Evolutionary conservation across 2,113 vertebrate genomes (phyloP).

Genomic region (Macheiramphus alcinus): DNA sequence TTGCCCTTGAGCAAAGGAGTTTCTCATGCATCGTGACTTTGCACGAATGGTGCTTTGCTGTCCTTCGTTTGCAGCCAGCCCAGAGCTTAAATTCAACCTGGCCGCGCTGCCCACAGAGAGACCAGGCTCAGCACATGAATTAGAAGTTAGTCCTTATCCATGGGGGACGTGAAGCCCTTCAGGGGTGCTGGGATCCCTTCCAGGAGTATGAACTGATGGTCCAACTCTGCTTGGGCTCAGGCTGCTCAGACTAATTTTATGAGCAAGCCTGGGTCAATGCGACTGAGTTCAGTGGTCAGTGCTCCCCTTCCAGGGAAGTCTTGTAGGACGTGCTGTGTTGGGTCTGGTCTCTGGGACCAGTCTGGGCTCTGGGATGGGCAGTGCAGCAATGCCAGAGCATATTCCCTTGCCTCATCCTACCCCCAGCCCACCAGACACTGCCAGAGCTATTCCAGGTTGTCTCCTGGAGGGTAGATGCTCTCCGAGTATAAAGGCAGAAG

Average conservation of each 20-base stretch:
- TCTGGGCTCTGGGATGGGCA: not conserved
- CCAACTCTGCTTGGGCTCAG: not conserved
- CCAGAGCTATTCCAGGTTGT: not conserved
- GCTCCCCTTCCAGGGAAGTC: not conserved
- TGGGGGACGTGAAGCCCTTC: not conserved
- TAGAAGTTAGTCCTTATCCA: not conserved
- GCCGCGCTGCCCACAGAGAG: not conserved
- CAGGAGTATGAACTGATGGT: too few species aligned
- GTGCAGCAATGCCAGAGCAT: not conserved
- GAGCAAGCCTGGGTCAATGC: not conserved
- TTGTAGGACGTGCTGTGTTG: not conserved
- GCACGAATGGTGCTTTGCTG: not conserved
- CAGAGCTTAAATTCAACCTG: not conserved
- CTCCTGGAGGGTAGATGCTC: not conserved
- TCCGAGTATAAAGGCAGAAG: not conserved
- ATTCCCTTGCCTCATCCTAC: not conserved
- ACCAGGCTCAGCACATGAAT: not conserved
- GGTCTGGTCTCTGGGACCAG: not conserved
- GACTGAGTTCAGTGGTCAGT: not conserved
- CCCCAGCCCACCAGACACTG: too few species aligned
- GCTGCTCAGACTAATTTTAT: not conserved
- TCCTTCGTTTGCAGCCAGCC: not conserved
- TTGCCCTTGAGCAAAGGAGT: not conserved
- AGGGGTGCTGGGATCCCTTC: not conserved
- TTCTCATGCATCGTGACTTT: not conserved